Evolutionary conservation across 2,797 vertebrate species (phyloP).

Genomic region (Buphagus erythrorhynchus): DNA sequence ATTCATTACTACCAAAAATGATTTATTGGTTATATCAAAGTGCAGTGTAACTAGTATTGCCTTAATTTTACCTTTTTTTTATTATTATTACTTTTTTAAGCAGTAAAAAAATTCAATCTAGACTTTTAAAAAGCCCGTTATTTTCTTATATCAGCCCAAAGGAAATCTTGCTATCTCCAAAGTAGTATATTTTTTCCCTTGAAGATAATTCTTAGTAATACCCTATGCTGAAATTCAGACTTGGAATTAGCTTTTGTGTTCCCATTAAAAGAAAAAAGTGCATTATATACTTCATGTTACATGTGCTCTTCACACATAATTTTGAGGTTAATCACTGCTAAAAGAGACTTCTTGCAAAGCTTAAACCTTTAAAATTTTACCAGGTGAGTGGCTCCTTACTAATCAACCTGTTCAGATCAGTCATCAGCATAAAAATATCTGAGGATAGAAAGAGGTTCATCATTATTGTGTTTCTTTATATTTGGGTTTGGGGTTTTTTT

Average conservation of each 20-base stretch:
- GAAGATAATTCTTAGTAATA: neutral
- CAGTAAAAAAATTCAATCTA: neutral
- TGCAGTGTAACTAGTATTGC: neutral
- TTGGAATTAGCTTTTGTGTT: neutral
- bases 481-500: accelerated
- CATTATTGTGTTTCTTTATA: neutral
- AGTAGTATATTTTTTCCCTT: neutral
- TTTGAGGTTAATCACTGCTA: neutral
- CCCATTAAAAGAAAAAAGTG: neutral
- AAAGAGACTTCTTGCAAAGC: neutral
- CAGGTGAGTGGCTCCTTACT: neutral
- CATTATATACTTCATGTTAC: neutral
- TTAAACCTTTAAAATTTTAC: neutral
- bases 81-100: neutral
- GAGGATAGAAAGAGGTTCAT: neutral
- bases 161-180: neutral
- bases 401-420: neutral
- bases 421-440: neutral
- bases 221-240: neutral
- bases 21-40: neutral
- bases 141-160: neutral
- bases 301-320: neutral
- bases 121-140: neutral
- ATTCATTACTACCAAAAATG: neutral
- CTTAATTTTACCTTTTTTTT: neutral